Evolutionary conservation across 1,140 invertebrate species (phyloP).

Genomic region (Aphelinus atriplicis): DNA sequence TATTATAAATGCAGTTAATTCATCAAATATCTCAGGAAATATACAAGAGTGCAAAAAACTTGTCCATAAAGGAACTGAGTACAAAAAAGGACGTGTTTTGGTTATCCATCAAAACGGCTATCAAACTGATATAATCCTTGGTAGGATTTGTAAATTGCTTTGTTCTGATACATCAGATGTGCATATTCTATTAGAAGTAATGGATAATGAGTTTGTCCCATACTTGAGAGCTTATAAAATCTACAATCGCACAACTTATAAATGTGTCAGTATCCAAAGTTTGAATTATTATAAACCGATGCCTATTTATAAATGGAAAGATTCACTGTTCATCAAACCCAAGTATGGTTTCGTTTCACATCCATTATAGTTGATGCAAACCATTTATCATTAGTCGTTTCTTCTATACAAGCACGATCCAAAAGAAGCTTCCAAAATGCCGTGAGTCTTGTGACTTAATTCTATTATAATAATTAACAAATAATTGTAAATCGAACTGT

Average conservation of each 20-base stretch:
- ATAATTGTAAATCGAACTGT: too few species aligned
- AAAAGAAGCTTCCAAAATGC: too few species aligned
- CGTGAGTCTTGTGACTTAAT: too few species aligned
- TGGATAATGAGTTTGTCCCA: conserved; percentile 35
- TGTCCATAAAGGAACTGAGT: conserved; percentile 41
- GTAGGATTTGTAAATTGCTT: conserved; percentile 42
- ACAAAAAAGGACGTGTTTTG: conserved; percentile 37
- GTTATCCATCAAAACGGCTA: conserved; percentile 34
- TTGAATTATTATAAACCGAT: conserved; percentile 34
- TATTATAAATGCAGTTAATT: conserved; percentile 27
- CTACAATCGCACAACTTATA: background rate
- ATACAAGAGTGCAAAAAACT: conserved; percentile 39
- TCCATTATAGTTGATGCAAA: background rate
- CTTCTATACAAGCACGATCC: too few species aligned
- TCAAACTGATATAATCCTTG: conserved; percentile 38
- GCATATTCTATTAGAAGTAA: conserved; percentile 35
- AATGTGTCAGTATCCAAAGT: background rate
- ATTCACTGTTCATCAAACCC: background rate
- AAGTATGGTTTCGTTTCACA: background rate
- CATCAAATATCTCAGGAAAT: background rate
- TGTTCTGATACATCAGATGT: conserved; percentile 18
- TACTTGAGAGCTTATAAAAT: conserved; percentile 36
- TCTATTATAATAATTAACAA: too few species aligned
- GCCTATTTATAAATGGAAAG: background rate
- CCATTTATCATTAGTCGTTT: too few species aligned